Evolutionary conservation across 92 coral and sea anemone species (phyloP).

Genomic region (Micromussa lordhowensis): DNA sequence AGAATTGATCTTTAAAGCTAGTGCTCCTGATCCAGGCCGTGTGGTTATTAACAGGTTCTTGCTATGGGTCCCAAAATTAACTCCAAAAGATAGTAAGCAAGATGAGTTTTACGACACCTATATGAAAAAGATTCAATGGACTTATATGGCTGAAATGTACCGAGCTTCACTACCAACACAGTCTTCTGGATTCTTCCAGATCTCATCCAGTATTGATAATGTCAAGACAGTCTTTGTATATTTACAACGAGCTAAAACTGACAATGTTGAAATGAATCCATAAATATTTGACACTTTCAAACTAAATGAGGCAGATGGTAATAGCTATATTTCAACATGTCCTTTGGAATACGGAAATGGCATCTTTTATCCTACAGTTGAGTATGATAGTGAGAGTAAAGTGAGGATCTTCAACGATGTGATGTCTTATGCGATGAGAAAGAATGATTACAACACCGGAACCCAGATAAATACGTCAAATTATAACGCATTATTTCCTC

Average conservation of each 20-base stretch:
- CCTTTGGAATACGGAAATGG: conserved; percentile 17
- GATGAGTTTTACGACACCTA: background rate
- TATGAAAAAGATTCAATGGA: conserved; percentile 19
- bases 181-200: background rate
- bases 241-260: background rate
- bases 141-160: conserved; percentile 15
- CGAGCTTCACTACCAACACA: background rate
- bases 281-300: background rate
- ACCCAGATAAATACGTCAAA: background rate
- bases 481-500: background rate
- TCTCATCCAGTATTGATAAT: too few species aligned
- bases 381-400: background rate
- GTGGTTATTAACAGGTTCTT: conserved; percentile 4
- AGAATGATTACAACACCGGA: conserved; percentile 26
- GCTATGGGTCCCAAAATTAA: too few species aligned
- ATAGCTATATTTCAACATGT: background rate
- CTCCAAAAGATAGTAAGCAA: too few species aligned
- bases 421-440: background rate
- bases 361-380: background rate
- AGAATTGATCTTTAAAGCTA: background rate
- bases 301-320: background rate
- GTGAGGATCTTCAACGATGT: background rate
- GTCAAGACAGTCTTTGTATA: background rate
- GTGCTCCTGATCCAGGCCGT: conserved; percentile 19
- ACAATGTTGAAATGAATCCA: background rate